Conservation (phyloP, 2,113 vertebrate species). For the Egretta garzetta region DNA sequence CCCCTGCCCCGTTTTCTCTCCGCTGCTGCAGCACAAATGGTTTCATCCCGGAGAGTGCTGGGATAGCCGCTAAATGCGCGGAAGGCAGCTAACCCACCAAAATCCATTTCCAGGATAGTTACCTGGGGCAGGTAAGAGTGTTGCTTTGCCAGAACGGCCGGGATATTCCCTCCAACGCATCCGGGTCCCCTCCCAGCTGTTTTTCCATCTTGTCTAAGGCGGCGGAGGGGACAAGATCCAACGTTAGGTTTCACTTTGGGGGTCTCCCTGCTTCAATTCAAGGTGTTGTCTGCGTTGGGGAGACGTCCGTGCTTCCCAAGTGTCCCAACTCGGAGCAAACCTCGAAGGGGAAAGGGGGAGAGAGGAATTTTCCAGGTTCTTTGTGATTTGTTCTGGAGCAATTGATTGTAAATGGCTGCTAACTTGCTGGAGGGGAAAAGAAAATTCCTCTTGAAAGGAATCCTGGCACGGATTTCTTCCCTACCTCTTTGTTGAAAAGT, state of each 20-base stretch:
- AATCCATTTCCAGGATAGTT: background rate
- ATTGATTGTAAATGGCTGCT: background rate
- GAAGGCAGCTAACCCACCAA: background rate
- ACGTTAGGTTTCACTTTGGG: accelerated
- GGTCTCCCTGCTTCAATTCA: background rate
- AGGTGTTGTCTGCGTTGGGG: background rate
- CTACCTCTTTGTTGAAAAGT: background rate
- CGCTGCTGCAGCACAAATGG: background rate
- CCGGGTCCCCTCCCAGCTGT: background rate
- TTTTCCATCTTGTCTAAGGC: background rate
- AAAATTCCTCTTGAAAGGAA: background rate
- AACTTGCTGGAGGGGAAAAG: background rate
- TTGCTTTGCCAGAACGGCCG: background rate
- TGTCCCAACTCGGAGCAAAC: background rate
- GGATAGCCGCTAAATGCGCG: background rate
- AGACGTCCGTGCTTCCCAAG: accelerated
- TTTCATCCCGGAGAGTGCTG: background rate
- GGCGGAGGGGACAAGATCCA: background rate
- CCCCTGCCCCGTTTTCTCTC: background rate
- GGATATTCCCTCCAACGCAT: no score
- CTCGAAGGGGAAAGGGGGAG: background rate
- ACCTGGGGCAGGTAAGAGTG: background rate
- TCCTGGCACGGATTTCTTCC: background rate
- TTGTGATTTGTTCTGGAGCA: background rate
- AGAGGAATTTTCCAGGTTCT: background rate